phyloP scores from a whole-genome alignment of 2,113 vertebrate species.

The Colossoma macropomum region DNA sequence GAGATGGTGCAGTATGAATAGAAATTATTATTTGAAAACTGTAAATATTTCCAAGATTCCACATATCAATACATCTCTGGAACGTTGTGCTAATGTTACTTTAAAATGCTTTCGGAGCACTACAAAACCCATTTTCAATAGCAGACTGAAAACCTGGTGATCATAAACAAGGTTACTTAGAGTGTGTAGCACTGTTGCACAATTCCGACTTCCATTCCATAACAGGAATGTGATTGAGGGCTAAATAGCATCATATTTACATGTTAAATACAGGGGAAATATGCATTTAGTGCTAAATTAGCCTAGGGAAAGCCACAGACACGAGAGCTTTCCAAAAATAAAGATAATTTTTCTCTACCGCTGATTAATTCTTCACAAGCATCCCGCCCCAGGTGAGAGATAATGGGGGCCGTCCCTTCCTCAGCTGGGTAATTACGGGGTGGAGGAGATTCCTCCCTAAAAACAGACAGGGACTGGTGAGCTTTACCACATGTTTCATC shows the following conservation, averaged over 20 bases:
- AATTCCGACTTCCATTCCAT: conserved; percentile 15
- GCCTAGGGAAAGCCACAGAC: conserved; percentile 43
- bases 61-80: conserved; percentile 31
- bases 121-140: conserved; percentile 15
- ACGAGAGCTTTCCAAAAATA: conserved; percentile 57
- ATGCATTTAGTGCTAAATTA: conserved; percentile 44
- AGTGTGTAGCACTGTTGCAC: conserved; percentile 6
- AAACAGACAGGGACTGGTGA: conserved; percentile 46
- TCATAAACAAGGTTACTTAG: conserved; percentile 25
- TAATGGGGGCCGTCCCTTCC: conserved; percentile 49
- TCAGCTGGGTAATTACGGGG: conserved; percentile 53
- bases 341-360: conserved; percentile 35
- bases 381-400: conserved; percentile 53
- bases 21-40: background rate
- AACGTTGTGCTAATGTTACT: background rate
- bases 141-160: conserved; percentile 25
- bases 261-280: conserved; percentile 40
- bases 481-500: conserved; percentile 44
- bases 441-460: conserved; percentile 39
- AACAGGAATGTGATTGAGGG: background rate
- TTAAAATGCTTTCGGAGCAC: background rate
- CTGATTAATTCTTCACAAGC: conserved; percentile 57
- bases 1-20: conserved; percentile 29
- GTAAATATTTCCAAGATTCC: conserved; percentile 8
- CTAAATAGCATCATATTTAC: conserved; percentile 34